A percentile compares a stretch with the other conserved stretches of the same genome.
phyloP scores from a whole-genome alignment of 2,113 vertebrate genomes.

The Rutilus rutilus region DNA sequence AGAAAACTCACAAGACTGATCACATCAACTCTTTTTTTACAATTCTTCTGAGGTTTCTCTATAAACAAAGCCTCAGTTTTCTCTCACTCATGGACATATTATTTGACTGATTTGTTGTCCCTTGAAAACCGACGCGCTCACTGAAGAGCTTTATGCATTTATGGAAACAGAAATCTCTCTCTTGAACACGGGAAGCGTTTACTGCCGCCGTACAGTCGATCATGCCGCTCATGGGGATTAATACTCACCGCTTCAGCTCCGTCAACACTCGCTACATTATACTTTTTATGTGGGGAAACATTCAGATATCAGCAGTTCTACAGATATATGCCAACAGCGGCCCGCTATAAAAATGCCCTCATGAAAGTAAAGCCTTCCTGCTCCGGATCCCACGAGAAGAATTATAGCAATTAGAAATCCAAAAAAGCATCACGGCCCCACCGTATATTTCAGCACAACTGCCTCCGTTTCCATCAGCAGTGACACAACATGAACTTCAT shows the following conservation, averaged over 20 bases:
- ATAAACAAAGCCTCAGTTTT: conserved; percentile 35
- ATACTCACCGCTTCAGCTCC: conserved; percentile 41
- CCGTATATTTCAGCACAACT: conserved; percentile 37
- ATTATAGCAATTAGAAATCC: conserved; percentile 50
- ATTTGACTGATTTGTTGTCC: conserved; percentile 31
- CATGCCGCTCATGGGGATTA: conserved; percentile 52
- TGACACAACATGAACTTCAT: conserved; percentile 48
- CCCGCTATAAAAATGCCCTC: conserved; percentile 40
- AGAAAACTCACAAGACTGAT: conserved; percentile 3
- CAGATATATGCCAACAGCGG: conserved; percentile 1
- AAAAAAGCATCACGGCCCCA: conserved; percentile 17
- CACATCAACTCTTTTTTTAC: neutral
- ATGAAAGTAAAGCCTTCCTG: conserved; percentile 54
- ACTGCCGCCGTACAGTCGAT: conserved; percentile 43
- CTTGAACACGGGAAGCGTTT: neutral
- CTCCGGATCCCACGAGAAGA: conserved; percentile 40
- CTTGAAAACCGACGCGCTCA: conserved; percentile 32
- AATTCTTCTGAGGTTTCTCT: conserved; percentile 22
- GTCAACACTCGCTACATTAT: conserved; percentile 47
- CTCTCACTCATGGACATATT: conserved; percentile 22
- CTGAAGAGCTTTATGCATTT: conserved; percentile 54
- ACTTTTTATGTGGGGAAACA: conserved; percentile 41
- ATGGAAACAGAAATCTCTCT: conserved; percentile 45
- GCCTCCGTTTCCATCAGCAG: conserved; percentile 36
- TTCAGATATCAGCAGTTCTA: conserved; percentile 31